Evolutionary conservation across 2,888 invertebrate species (phyloP).

Genomic region (Plemyria rubiginata): DNA sequence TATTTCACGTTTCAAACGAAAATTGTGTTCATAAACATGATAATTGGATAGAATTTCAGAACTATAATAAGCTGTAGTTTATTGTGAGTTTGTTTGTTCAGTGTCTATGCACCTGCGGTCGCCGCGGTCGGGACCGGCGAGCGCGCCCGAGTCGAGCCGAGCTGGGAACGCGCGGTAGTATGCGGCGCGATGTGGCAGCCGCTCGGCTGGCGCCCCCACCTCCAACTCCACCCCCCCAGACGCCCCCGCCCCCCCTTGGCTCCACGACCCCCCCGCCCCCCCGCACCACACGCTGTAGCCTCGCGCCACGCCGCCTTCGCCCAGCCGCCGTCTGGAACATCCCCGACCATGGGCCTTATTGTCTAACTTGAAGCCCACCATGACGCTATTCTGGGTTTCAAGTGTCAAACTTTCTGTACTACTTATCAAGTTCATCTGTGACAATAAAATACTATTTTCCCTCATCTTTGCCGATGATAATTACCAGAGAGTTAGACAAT

Average conservation of each 20-base stretch:
- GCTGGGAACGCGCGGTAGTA: conserved; percentile 95
- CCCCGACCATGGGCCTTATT: too few relatives aligned
- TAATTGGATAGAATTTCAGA: too few relatives aligned
- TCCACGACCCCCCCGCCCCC: conserved; percentile 64
- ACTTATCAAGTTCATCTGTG: too few relatives aligned
- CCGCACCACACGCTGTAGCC: conserved; percentile 73
- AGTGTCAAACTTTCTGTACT: too few relatives aligned
- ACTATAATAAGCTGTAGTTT: conserved; percentile 11
- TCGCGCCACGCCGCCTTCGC: conserved; percentile 74
- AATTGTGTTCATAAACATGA: too few relatives aligned
- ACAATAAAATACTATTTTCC: too few relatives aligned
- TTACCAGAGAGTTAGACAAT: too few relatives aligned
- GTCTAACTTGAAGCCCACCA: too few relatives aligned
- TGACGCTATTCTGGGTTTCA: too few relatives aligned
- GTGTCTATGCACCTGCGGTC: conserved; percentile 69
- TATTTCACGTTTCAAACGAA: too few relatives aligned
- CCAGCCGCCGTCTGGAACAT: conserved; percentile 72
- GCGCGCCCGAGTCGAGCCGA: conserved; percentile 87
- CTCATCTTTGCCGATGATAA: too few relatives aligned
- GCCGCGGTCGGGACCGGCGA: conserved; percentile 69
- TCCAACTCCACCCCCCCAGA: conserved; percentile 90
- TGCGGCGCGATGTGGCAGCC: conserved; percentile 89
- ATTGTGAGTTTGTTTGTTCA: conserved; percentile 1
- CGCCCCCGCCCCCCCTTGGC: conserved; percentile 38
- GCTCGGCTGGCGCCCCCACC: conserved; percentile 91